Evolutionary conservation across 2,888 invertebrate species (phyloP).

Genomic region (Phymatocera aterrima): DNA sequence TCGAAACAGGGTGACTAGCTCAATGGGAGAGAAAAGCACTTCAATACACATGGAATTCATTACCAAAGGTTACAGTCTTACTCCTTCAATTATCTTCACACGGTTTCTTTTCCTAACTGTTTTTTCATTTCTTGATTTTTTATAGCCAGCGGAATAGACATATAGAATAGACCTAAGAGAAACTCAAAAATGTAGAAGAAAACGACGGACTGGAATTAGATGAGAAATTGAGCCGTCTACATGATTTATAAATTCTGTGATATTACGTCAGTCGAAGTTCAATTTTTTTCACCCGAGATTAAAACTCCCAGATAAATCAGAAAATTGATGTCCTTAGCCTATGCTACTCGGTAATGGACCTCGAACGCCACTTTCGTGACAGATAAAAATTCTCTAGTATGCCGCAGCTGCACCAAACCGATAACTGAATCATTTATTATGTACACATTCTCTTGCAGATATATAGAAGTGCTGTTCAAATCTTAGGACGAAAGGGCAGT

Average conservation of each 20-base stretch:
- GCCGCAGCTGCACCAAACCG: background rate
- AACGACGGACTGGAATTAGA: background rate
- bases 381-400: constrained; percentile 10
- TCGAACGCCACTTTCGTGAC: background rate
- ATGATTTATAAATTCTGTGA: background rate
- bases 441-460: background rate
- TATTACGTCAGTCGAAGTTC: background rate
- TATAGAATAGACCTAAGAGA: background rate
- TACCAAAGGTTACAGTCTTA: constrained; percentile 22
- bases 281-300: background rate
- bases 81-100: background rate
- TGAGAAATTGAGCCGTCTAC: background rate
- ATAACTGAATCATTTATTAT: constrained; percentile 23
- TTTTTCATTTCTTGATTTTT: too few species aligned
- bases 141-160: background rate
- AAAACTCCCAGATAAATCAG: background rate
- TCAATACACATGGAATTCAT: background rate
- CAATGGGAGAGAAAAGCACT: background rate
- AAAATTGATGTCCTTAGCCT: background rate
- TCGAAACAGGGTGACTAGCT: background rate
- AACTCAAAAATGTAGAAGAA: background rate
- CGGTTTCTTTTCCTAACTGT: too few species aligned
- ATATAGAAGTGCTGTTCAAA: background rate
- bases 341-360: constrained; percentile 13
- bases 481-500: background rate